Percentiles rank a stretch among this genome's conserved stretches.
These are phyloP conservation scores for Lathamus discolor DNA, from an alignment of 2,113 vertebrate species.

Conservation along the genomic window DNA sequence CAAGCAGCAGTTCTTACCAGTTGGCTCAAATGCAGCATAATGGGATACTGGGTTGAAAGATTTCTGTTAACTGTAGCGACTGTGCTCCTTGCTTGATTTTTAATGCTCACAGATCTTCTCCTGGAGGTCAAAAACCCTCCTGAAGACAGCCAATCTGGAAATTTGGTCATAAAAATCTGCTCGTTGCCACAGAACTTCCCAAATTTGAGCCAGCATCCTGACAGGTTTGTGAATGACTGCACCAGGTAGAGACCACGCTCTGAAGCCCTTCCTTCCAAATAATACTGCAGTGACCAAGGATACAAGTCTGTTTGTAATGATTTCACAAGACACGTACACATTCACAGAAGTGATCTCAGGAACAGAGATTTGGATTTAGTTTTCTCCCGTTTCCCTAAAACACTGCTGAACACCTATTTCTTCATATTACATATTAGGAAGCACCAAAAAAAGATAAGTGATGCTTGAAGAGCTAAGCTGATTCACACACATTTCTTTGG, in stretches of 20 bases:
- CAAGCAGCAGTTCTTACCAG: not conserved
- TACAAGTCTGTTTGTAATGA: not conserved
- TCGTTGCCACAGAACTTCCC: not conserved
- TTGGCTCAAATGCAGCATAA: not conserved
- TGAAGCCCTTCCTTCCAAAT: not conserved
- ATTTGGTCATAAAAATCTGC: not conserved
- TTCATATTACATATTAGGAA: not conserved
- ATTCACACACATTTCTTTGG: not conserved
- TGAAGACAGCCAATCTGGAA: not conserved
- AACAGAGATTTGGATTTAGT: not conserved
- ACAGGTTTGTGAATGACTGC: not conserved
- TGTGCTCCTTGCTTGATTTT: not conserved
- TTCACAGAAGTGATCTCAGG: not conserved
- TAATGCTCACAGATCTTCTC: not conserved
- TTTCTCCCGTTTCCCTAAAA: not conserved
- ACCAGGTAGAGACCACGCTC: not conserved
- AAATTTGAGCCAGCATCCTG: not conserved
- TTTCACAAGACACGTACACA: accelerated
- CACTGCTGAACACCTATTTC: not conserved
- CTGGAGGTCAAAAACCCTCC: not conserved
- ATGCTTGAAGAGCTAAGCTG: not conserved
- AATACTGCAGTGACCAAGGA: not conserved
- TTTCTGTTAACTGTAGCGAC: not conserved
- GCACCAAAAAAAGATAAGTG: not conserved
- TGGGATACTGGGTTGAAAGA: not conserved